Evolutionary conservation across 2,888 invertebrate species (phyloP), one percentile per base, ranked within the genome.

Genomic region (Ceraclea dissimilis): DNA sequence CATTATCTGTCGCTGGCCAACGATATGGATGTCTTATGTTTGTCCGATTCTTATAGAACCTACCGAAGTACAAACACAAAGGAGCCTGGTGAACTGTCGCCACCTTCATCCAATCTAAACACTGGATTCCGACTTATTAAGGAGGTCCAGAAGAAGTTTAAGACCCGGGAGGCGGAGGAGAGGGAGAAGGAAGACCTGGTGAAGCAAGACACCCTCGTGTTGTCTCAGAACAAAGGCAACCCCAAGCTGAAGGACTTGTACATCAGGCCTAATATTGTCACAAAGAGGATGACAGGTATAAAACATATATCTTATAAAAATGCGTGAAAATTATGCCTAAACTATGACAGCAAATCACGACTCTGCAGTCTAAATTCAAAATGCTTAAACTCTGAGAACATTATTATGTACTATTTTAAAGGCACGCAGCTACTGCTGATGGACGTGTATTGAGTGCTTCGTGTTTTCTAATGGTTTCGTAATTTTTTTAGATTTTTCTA

Each of bases 121-220:
- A 97, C 93, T 10, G 97, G 97, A 22, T 97, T 96, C 75, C 85
- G 98, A 63, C 80, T 99, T 54, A 99, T 99, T 66, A 99, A 99
- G 73, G 99, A 99, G 76, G 93, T 96, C 26, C 99, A 99, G 77
- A 96, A 99, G 73, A 93, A 93, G 68, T 99, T 93, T 73, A 96
- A 95, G 74, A 97, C 95, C 0, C 82, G 98, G 62, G 99, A 99
- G 73, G 96, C 97, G 0, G 99, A 99, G 71, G 98, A 98, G 71
- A 84, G 93, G 53, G 98, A 99, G 71, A 97, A 97, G 66, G 99
- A 99, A 72, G 95, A 98, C 76, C 83, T 99, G 62, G 97, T 99
- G 0, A 98, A 98, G 75, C 99, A 99, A 72, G 99, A 99, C 72
- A 94, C 94, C 20, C 75, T 99, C 46, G 81, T 98, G 31, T 76